phyloP scores from a whole-genome alignment of 1,140 invertebrate genomes.

The Papilio glaucus region DNA sequence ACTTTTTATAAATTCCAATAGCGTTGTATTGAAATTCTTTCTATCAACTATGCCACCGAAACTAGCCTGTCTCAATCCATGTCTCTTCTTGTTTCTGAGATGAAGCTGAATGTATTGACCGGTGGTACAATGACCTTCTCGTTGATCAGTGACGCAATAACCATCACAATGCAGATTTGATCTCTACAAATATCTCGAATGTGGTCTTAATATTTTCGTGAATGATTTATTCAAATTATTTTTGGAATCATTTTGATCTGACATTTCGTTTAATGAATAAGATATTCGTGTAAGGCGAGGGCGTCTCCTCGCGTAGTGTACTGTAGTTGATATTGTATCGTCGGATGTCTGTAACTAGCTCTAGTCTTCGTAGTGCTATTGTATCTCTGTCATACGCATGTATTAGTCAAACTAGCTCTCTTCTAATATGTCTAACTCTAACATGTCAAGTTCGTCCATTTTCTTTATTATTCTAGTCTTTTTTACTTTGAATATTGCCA shows the following conservation, averaged over 20 bases:
- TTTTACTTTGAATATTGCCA: constrained; percentile 36
- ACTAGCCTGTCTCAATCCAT: too few relatives aligned
- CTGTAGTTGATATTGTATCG: constrained; percentile 32
- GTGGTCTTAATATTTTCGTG: not conserved
- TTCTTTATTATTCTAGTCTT: constrained; percentile 36
- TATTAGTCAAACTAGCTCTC: constrained; percentile 30
- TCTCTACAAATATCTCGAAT: not conserved
- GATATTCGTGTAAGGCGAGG: not conserved
- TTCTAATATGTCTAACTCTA: constrained; percentile 37
- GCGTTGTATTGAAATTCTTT: too few relatives aligned
- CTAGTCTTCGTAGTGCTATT: constrained; percentile 66
- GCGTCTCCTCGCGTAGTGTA: constrained; percentile 20
- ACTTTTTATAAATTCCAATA: too few relatives aligned
- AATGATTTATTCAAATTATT: not conserved
- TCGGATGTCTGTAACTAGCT: constrained; percentile 45
- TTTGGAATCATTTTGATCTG: constrained; percentile 3
- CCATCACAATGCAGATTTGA: not conserved
- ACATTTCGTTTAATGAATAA: not conserved
- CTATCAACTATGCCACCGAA: too few relatives aligned
- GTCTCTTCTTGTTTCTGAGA: too few relatives aligned
- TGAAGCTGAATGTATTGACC: too few relatives aligned
- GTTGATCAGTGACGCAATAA: too few relatives aligned
- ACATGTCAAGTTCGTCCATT: constrained; percentile 35
- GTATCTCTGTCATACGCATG: constrained; percentile 40
- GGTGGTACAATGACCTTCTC: too few relatives aligned